Base-by-base conservation (phyloP, 2,888 invertebrate species). In the Adelognathus sp. region DNA sequence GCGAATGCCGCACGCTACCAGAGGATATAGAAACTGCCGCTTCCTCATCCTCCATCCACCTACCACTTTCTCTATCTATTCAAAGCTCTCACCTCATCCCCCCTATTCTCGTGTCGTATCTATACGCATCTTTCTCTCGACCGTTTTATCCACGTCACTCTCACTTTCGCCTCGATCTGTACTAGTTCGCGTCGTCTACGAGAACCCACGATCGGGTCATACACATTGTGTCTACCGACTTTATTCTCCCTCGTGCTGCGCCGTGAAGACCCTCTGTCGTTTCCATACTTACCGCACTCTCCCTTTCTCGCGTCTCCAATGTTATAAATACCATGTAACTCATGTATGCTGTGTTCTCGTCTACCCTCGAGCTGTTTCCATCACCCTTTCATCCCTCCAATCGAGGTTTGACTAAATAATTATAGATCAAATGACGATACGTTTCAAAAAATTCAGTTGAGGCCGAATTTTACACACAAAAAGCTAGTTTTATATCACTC, bases 151-250 rank as follows among this genome's bases (percentile, higher is more conserved):
- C 21, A 31, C 52, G 18, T n/a, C 52, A 29, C 18, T 50, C 11
- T 66, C 66, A 16, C 39, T 54, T 58, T 77, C 66, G 56, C 52
- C 73, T 50, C 77, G 54, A 67, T 67, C 39, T 27, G 36, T 3
- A n/a, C 70, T 70, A 36, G 18, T 58, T 58, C 31, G 7, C 21
- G 36, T 21, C 31, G 29, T 66, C 56, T 31, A 18, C 67, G 24
- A 44, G 24, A 24, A 14, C 44, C 46, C 56, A 18, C 29, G 56
- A 67, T 67, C 54, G 54, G 41, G 41, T 69, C 58, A 56, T 44
- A 73, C 44, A 69, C 64, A 56, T 24, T 50, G 36, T 61, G 56
- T 70, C 44, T 64, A 31, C 46, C 44, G 24, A 29, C 54, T 39
- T 41, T 36, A 5, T 58, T 54, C 14, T 31, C 31, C 7, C 36